These are phyloP conservation scores for Pteria penguin DNA, from an alignment of 2,888 invertebrate genomes.

Conservation along the genomic window DNA sequence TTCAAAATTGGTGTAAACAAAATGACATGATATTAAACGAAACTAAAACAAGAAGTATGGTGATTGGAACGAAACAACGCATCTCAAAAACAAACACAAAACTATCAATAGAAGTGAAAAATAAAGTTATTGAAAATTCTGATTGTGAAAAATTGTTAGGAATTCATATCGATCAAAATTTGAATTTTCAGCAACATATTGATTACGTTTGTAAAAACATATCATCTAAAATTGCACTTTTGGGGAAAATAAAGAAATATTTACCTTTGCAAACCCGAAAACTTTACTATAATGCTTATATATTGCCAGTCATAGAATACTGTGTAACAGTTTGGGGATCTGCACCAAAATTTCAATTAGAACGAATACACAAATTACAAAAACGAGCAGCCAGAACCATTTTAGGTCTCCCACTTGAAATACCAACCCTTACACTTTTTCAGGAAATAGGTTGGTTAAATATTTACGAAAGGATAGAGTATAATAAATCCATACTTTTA, in stretches of 20 bases:
- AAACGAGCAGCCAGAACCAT: conserved; percentile 3
- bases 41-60: too few relatives aligned
- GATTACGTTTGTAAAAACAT: background rate
- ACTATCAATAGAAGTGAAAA: too few relatives aligned
- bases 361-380: conserved; percentile 7
- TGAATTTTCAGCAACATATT: background rate
- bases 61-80: too few relatives aligned
- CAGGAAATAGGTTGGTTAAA: background rate
- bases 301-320: background rate
- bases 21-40: too few relatives aligned
- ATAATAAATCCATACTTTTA: background rate
- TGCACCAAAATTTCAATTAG: background rate
- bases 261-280: background rate
- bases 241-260: background rate
- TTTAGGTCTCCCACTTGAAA: background rate
- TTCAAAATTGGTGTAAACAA: too few relatives aligned
- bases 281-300: background rate
- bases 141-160: background rate
- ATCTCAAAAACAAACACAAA: too few relatives aligned
- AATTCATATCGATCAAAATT: background rate
- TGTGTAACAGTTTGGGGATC: background rate
- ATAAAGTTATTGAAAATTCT: too few relatives aligned
- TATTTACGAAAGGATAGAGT: background rate
- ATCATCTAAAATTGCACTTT: background rate
- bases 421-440: background rate